phyloP scores from a whole-genome alignment of 1,140 invertebrate species.

The Heterodera carotae region DNA sequence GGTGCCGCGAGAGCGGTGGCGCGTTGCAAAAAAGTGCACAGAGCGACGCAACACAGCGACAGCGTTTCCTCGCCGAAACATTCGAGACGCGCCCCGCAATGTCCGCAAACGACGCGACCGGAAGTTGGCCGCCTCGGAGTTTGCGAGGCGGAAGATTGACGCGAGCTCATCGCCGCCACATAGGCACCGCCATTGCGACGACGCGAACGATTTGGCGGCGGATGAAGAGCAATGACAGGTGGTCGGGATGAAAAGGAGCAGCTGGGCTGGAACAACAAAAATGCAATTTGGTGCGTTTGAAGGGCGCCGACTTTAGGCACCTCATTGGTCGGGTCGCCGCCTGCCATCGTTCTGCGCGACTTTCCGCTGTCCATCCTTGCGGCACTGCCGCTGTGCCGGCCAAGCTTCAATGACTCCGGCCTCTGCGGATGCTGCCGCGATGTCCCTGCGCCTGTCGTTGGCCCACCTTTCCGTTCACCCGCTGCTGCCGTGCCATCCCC shows the following conservation, averaged over 20 bases:
- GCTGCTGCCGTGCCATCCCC: conserved; percentile 41
- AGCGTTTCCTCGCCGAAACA: conserved; percentile 96
- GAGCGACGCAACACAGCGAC: conserved; percentile 85
- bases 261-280: neutral
- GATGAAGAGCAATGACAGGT: conserved; percentile 23
- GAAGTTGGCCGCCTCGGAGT: conserved; percentile 21
- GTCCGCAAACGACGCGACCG: conserved; percentile 72
- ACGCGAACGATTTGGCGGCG: conserved; percentile 7
- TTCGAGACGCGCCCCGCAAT: conserved; percentile 74
- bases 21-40: conserved; percentile 92
- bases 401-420: conserved; percentile 17
- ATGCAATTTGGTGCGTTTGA: neutral
- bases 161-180: neutral
- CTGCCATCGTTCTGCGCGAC: neutral
- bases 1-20: conserved; percentile 89
- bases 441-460: conserved; percentile 20
- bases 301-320: neutral
- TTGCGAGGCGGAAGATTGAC: neutral
- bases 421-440: neutral
- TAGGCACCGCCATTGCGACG: neutral
- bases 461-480: conserved; percentile 34
- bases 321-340: neutral
- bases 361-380: neutral
- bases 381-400: conserved; percentile 6
- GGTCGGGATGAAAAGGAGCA: neutral